Conservation (phyloP, 2,888 invertebrate species). For the Acrocera orbiculus region DNA sequence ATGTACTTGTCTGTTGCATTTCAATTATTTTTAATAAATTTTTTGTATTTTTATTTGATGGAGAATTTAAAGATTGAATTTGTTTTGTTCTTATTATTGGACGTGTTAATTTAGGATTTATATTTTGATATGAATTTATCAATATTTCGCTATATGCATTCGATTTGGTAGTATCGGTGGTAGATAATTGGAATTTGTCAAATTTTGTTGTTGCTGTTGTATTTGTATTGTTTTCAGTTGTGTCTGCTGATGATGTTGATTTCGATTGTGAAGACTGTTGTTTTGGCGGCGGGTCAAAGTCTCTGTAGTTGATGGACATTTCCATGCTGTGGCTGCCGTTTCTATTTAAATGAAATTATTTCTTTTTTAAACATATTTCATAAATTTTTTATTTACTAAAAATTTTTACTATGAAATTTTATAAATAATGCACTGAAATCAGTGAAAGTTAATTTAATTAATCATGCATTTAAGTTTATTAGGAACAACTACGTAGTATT, state of each 20-base stretch:
- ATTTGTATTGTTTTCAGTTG: slow-evolving; percentile 11
- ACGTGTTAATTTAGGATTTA: slow-evolving; percentile 1
- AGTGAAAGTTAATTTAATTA: no score
- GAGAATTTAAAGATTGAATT: neutral
- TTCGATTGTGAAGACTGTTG: no score
- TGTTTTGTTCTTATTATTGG: slow-evolving; percentile 4
- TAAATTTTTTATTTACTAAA: neutral
- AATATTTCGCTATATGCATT: slow-evolving; percentile 26
- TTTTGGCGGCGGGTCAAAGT: slow-evolving; percentile 28
- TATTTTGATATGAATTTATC: slow-evolving; percentile 13
- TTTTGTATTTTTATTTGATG: no score
- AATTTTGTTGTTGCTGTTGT: slow-evolving; percentile 13
- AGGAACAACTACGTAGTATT: no score
- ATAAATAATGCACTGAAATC: no score
- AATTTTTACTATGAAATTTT: no score
- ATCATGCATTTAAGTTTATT: no score
- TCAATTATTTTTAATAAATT: slow-evolving; percentile 8
- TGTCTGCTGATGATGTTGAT: slow-evolving; percentile 17
- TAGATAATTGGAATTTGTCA: slow-evolving; percentile 14
- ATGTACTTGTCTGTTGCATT: slow-evolving; percentile 10
- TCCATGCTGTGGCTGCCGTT: slow-evolving; percentile 24
- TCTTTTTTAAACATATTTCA: neutral
- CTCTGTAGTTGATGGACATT: slow-evolving; percentile 27
- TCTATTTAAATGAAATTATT: slow-evolving; percentile 4
- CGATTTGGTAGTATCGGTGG: slow-evolving; percentile 22